Evolutionary conservation across 1,140 invertebrate genomes (phyloP).

Genomic region (Colletes latitarsis): DNA sequence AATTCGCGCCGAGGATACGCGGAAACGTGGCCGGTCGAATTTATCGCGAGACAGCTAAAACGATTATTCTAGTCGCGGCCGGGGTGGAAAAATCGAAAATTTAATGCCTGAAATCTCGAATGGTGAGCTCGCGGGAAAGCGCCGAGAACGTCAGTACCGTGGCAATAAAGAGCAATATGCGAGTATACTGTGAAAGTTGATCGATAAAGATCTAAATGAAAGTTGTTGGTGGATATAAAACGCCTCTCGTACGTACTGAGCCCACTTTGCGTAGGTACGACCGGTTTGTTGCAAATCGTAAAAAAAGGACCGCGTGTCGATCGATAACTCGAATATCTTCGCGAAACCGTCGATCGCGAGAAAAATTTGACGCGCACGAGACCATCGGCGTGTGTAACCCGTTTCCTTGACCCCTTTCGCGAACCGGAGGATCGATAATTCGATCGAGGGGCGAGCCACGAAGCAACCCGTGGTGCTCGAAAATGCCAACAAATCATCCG

Average conservation of each 20-base stretch:
- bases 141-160: conserved; percentile 4
- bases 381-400: background rate
- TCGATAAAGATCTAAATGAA: conserved; percentile 67
- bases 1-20: background rate
- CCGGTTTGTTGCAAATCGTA: conserved; percentile 48
- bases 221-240: conserved; percentile 56
- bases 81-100: background rate
- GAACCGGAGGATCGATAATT: background rate
- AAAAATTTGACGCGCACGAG: background rate
- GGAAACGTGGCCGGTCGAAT: background rate
- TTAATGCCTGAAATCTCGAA: conserved; percentile 3
- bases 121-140: conserved; percentile 40
- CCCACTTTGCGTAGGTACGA: conserved; percentile 56
- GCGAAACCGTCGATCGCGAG: conserved; percentile 1
- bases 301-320: conserved; percentile 32
- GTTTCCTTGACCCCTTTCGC: background rate
- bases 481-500: background rate
- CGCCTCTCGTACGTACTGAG: conserved; percentile 31
- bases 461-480: background rate
- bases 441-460: background rate
- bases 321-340: conserved; percentile 11
- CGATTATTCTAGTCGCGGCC: conserved; percentile 8
- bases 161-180: conserved; percentile 48
- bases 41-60: conserved; percentile 12
- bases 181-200: conserved; percentile 61